phyloP scores from a whole-genome alignment of 2,888 invertebrate genomes.

The Cryptocephalus primarius region DNA sequence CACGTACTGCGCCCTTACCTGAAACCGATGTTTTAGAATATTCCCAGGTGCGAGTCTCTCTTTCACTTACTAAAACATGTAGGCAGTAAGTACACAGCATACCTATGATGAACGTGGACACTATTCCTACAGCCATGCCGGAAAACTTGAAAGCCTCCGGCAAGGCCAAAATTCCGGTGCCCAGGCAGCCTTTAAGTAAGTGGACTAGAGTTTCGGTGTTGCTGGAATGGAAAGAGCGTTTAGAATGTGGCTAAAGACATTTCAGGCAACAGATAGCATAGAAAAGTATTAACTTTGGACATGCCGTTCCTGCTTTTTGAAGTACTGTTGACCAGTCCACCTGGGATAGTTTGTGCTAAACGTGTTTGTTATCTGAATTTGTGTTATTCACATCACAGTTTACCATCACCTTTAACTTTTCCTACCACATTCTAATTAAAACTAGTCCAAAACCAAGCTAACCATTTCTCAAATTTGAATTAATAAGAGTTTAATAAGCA shows the following conservation, averaged over 20 bases:
- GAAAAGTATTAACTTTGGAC: too few species aligned
- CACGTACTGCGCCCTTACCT: constrained; percentile 47
- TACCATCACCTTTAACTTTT: too few species aligned
- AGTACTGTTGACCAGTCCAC: too few species aligned
- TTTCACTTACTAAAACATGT: constrained; percentile 56
- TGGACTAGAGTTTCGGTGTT: constrained; percentile 75
- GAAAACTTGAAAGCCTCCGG: constrained; percentile 83
- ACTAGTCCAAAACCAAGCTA: too few species aligned
- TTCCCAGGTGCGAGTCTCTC: too few species aligned
- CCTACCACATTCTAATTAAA: too few species aligned
- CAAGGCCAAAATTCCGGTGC: constrained; percentile 90
- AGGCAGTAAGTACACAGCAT: constrained; percentile 77
- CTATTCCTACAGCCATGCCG: constrained; percentile 66
- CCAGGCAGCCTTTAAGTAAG: constrained; percentile 81
- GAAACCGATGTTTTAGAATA: constrained; percentile 5
- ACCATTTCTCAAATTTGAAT: neutral
- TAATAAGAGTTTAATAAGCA: neutral
- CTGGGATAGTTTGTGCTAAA: too few species aligned
- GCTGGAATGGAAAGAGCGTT: constrained; percentile 38
- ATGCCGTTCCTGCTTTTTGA: too few species aligned
- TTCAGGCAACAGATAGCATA: too few species aligned
- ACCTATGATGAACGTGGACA: constrained; percentile 70
- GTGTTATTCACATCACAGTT: too few species aligned
- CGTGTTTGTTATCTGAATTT: too few species aligned
- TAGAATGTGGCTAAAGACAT: neutral